A percentile compares a stretch with the other conserved stretches of the same genome.
Evolutionary conservation across 30 jellyfish, hydroid and myxozoan species (phyloP).

Genomic region (Aurelia sp.): DNA sequence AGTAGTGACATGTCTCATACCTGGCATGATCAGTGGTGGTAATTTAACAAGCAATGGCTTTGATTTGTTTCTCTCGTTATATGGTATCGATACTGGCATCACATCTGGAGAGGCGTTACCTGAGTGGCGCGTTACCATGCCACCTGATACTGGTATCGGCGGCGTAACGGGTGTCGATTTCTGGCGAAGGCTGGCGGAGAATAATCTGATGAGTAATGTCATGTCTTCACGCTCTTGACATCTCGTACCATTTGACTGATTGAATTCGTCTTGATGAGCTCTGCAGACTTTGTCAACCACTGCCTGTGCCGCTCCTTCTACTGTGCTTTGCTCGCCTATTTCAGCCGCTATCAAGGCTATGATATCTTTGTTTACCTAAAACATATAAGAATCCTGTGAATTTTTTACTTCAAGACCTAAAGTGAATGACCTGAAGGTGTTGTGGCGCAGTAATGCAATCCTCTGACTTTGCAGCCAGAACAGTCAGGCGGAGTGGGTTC

Average conservation of each 20-base stretch:
- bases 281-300: constrained; percentile 92
- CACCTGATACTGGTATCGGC: constrained; percentile 45
- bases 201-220: constrained; percentile 92
- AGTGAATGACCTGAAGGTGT: no score
- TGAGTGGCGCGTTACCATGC: not conserved
- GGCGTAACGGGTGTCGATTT: constrained; percentile 75
- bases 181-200: constrained; percentile 83
- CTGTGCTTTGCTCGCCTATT: constrained; percentile 75
- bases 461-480: no score
- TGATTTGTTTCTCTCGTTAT: not conserved
- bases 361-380: constrained; percentile 77
- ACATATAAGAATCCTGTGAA: not conserved
- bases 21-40: constrained; percentile 51
- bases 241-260: constrained; percentile 47
- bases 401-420: no score
- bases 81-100: constrained; percentile 70
- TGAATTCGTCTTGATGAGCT: constrained; percentile 82
- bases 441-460: no score
- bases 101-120: constrained; percentile 25
- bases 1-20: not conserved
- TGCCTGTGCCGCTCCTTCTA: constrained; percentile 93
- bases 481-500: no score
- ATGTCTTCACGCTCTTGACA: constrained; percentile 96
- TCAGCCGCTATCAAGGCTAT: constrained; percentile 73
- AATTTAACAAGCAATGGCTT: not conserved